These are phyloP conservation scores for Yasuhikotakia modesta DNA, from an alignment of 2,797 vertebrate species.

Conservation along the genomic window DNA sequence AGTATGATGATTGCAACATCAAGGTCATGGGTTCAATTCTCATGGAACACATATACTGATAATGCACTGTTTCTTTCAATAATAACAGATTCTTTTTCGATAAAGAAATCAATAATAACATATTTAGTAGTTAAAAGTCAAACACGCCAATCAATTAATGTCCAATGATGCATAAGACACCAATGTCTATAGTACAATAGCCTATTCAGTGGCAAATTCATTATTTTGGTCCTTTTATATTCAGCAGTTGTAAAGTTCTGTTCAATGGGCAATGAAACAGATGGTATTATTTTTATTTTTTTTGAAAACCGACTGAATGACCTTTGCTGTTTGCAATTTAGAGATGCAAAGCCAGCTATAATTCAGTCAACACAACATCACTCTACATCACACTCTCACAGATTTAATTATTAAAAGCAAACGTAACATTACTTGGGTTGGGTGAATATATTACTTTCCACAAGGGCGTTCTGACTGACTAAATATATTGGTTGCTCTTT, in stretches of 20 bases:
- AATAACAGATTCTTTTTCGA: not conserved
- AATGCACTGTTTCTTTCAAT: no score
- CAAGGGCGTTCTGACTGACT: constrained; percentile 14
- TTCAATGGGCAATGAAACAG: constrained; percentile 13
- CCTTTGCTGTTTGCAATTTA: constrained; percentile 14
- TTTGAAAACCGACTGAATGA: not conserved
- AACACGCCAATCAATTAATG: not conserved
- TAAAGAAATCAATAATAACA: not conserved
- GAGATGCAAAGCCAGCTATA: constrained; percentile 23
- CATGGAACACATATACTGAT: not conserved
- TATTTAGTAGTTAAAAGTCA: not conserved
- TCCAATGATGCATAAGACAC: not conserved
- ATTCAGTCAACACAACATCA: constrained; percentile 21
- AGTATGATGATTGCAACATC: not conserved
- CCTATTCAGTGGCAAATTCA: no score
- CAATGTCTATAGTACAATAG: no score
- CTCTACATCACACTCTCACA: constrained; percentile 18
- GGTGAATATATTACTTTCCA: constrained; percentile 18
- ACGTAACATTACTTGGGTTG: constrained; percentile 13
- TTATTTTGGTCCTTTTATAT: not conserved
- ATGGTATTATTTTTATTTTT: not conserved
- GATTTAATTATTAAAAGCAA: constrained; percentile 37
- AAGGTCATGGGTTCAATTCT: not conserved
- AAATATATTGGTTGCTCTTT: constrained; percentile 1
- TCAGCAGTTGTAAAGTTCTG: not conserved